Evolutionary conservation across 2,888 invertebrate genomes (phyloP).

Genomic region (Acrocyrtus sp.): DNA sequence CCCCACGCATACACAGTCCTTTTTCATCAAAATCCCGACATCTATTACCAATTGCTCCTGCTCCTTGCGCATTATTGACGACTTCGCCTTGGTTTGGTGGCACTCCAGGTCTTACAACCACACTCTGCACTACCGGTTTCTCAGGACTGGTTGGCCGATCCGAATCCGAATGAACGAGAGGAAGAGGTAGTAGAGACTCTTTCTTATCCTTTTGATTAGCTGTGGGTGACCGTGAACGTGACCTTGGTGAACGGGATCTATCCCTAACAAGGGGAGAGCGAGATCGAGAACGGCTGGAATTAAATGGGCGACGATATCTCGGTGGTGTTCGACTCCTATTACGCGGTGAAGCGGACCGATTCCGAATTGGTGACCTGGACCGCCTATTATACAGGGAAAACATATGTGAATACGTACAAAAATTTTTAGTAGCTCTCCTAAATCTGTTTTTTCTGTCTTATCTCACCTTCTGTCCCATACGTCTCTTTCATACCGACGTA

Average conservation of each 20-base stretch:
- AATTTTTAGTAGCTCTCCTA: no score
- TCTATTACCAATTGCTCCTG: conserved; percentile 68
- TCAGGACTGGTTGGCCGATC: conserved; percentile 22
- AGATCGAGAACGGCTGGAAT: conserved; percentile 58
- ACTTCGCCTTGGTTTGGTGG: conserved; percentile 15
- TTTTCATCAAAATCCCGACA: conserved; percentile 94
- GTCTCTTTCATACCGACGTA: conserved; percentile 57
- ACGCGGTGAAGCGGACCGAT: conserved; percentile 59
- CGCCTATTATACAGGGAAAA: conserved; percentile 41
- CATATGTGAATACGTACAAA: not conserved
- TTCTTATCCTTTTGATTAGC: conserved; percentile 36
- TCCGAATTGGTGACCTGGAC: conserved; percentile 57
- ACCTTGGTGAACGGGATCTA: conserved; percentile 41
- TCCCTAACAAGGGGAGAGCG: conserved; percentile 43
- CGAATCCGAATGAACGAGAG: conserved; percentile 13
- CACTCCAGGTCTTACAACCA: conserved; percentile 48
- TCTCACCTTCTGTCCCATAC: conserved; percentile 57
- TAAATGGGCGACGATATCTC: conserved; percentile 55
- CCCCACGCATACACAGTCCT: conserved; percentile 96
- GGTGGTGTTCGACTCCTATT: conserved; percentile 56
- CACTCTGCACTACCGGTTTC: conserved; percentile 53
- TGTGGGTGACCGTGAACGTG: conserved; percentile 35
- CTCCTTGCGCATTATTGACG: not conserved
- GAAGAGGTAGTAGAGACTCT: conserved; percentile 47
- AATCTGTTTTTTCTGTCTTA: not conserved